Percentiles rank a stretch among this genome's conserved stretches.
These are phyloP conservation scores for Umimayanthus chanpuru DNA, from an alignment of 92 coral and sea anemone species.

Conservation along the genomic window DNA sequence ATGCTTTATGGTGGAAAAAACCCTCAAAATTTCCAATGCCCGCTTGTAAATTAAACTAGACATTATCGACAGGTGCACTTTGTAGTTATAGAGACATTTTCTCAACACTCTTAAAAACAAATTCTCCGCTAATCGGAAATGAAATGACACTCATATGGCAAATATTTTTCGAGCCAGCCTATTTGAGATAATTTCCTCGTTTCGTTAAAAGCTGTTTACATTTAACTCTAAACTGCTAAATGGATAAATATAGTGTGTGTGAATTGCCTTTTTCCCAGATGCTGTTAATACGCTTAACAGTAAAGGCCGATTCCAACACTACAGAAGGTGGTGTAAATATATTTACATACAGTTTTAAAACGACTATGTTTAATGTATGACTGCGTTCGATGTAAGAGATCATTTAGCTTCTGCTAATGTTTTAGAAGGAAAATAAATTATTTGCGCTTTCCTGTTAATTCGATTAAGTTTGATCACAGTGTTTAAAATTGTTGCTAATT, in stretches of 20 bases:
- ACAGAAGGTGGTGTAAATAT: background rate
- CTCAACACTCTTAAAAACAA: background rate
- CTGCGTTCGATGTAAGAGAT: background rate
- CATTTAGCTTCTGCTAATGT: background rate
- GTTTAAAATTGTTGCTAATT: background rate
- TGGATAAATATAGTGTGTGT: background rate
- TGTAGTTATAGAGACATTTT: background rate
- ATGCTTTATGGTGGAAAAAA: background rate
- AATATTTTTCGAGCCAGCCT: background rate
- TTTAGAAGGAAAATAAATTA: background rate
- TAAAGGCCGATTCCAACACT: background rate
- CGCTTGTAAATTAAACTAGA: background rate
- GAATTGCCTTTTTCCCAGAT: background rate
- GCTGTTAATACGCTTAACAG: background rate
- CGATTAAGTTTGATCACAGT: background rate
- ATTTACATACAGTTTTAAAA: background rate
- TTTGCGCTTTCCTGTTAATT: background rate
- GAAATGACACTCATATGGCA: slow-evolving; percentile 8
- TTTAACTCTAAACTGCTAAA: background rate
- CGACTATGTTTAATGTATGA: background rate
- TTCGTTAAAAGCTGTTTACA: background rate
- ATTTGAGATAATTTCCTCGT: background rate
- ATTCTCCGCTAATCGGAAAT: background rate
- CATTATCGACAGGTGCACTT: background rate
- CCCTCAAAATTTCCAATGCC: background rate